Base-by-base conservation (phyloP, 2,113 vertebrate species). In the Otolemur garnettii region DNA sequence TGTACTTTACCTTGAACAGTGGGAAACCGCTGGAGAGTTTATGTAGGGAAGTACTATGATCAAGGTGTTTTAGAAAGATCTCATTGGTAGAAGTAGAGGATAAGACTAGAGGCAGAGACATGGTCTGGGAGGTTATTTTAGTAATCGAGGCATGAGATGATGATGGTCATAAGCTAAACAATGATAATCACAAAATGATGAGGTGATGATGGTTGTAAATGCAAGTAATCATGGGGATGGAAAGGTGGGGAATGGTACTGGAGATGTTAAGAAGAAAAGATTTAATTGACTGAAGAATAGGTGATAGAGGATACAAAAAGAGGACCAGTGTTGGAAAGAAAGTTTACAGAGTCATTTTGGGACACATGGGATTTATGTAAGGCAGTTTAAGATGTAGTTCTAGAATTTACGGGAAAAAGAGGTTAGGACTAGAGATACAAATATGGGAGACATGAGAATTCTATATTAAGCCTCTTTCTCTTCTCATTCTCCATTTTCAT, bases 391-490 rank as follows among this genome's bases (percentile, higher is more conserved):
- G 60, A 13, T 75, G 53, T 90, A 12, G 8, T 68, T 94, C 50
- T 92, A 62, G 75, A 96, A 89, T 66, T 93, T 14, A 17, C 69
- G n/a, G 60, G 74, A 69, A 33, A 72, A 77, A 68, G 83, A 88
- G 35, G 22, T 80, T 69, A 71, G 7, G 24, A 75, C 68, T 77
- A 18, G 42, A 84, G 15, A 24, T 85, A 71, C 11, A 91, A 93
- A 86, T 75, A 8, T 66, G n/a, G 28, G 62, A 72, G 55, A 82
- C 7, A 71, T 89, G 24, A 89, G 45, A 80, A 84, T 24, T 83
- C 50, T 55, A 33, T 1, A 3, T 64, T 18, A 93, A 30, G 21
- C 2, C 14, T n/a, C 53, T 57, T 80, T 81, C 50, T 80, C 42
- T 22, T 60, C 15, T 64, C 59, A 77, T 78, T 79, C 24, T 88